phyloP scores from a whole-genome alignment of 2,113 vertebrate genomes.

The Pongo abelii region DNA sequence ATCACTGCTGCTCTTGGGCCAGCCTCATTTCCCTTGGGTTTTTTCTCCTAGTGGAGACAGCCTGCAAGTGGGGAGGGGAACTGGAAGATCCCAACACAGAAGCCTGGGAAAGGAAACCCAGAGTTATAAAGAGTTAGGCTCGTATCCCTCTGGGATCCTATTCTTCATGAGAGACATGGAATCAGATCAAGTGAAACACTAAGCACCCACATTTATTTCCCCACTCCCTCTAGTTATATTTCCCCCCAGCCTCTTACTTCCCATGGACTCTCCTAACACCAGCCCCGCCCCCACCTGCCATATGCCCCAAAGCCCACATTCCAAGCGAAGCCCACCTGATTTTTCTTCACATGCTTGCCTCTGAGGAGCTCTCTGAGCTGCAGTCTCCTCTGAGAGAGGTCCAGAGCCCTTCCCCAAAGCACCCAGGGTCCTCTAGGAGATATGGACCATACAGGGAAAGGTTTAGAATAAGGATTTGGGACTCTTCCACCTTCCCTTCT shows the following conservation, averaged over 20 bases:
- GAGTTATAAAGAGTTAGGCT: background rate
- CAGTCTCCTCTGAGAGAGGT: background rate
- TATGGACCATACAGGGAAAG: background rate
- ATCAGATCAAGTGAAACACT: background rate
- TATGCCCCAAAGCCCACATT: constrained; percentile 25
- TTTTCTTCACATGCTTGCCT: constrained; percentile 6
- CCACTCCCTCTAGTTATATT: background rate
- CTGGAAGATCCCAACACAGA: background rate
- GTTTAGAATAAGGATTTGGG: background rate
- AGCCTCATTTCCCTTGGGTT: background rate
- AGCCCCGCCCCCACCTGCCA: background rate
- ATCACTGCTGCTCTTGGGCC: background rate
- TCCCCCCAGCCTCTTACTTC: background rate
- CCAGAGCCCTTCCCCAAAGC: background rate
- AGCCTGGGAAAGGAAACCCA: background rate
- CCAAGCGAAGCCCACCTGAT: constrained; percentile 43
- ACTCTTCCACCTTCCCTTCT: background rate
- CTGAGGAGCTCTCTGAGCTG: background rate
- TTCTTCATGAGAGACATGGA: background rate
- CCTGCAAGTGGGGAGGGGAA: background rate
- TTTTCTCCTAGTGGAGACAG: background rate
- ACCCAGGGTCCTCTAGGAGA: background rate
- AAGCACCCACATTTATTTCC: background rate
- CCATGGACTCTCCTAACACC: background rate
- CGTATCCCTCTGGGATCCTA: background rate